A percentile compares a stretch with the other conserved stretches of the same genome.
Evolutionary conservation across 2,113 vertebrate genomes (phyloP).

Genomic region (Corydoras maculifer): DNA sequence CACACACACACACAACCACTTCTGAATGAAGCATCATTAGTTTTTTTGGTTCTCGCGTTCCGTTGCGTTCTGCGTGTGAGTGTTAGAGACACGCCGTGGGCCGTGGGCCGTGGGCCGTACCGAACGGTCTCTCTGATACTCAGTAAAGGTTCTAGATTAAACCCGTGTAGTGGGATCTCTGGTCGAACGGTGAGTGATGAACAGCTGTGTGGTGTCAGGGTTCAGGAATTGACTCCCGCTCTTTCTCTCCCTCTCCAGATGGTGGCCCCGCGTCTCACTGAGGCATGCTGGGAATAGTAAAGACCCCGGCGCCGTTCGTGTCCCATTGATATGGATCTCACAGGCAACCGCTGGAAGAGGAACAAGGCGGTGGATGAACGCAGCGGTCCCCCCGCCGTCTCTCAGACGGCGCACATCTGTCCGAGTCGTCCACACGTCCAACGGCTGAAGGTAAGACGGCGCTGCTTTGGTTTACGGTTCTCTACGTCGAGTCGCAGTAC

Average conservation of each 20-base stretch:
- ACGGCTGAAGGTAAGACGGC: no score
- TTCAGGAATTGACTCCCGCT: conserved; percentile 14
- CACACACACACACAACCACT: no score
- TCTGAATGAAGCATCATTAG: no score
- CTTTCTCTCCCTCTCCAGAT: conserved; percentile 38
- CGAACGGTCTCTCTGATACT: no score
- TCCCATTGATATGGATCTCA: conserved; percentile 36
- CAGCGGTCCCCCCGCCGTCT: conserved; percentile 2
- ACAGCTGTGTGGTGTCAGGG: conserved; percentile 23
- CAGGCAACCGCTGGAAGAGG: conserved; percentile 33
- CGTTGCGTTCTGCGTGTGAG: no score
- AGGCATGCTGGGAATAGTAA: conserved; percentile 43
- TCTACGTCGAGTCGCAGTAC: no score
- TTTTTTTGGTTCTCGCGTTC: no score
- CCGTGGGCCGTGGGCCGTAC: no score
- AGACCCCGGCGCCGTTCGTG: conserved; percentile 30
- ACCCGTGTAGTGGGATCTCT: neutral
- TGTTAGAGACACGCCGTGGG: no score
- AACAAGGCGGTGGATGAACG: conserved; percentile 17
- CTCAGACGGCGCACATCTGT: conserved; percentile 22
- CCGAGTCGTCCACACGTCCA: neutral
- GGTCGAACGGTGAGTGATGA: conserved; percentile 5
- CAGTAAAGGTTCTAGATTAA: conserved; percentile 4
- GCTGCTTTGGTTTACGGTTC: no score
- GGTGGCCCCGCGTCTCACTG: conserved; percentile 31